Conservation (phyloP, 1,140 invertebrate genomes). For the Zaprionus africanus region DNA sequence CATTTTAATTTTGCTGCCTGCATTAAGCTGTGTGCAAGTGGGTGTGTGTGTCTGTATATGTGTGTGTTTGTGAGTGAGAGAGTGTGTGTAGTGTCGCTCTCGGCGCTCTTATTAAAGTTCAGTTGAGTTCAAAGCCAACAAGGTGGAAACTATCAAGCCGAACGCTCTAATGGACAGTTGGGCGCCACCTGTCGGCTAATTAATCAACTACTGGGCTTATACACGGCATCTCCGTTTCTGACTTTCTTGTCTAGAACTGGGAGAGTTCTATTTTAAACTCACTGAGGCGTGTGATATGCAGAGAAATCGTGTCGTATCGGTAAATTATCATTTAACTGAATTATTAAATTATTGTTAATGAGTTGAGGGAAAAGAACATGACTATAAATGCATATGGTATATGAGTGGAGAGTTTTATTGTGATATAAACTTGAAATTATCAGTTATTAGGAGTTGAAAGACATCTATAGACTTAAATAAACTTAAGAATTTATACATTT, state of each 20-base stretch:
- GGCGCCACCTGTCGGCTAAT: slow-evolving; percentile 68
- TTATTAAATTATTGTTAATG: neutral
- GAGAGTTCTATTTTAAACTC: slow-evolving; percentile 4
- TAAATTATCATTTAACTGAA: neutral
- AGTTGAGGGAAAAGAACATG: neutral
- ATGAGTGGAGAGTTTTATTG: neutral
- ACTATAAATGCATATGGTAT: neutral
- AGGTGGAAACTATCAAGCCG: slow-evolving; percentile 77
- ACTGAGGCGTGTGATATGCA: slow-evolving; percentile 3
- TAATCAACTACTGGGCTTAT: slow-evolving; percentile 55
- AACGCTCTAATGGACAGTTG: slow-evolving; percentile 41
- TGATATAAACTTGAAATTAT: neutral
- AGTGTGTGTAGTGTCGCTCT: slow-evolving; percentile 26
- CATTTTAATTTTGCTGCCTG: slow-evolving; percentile 69
- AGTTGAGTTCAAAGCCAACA: slow-evolving; percentile 80
- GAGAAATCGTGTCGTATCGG: slow-evolving; percentile 8
- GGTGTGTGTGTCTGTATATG: slow-evolving; percentile 14
- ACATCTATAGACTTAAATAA: neutral
- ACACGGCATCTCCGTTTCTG: neutral
- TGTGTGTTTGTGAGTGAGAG: slow-evolving; percentile 8
- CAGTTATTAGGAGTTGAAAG: neutral
- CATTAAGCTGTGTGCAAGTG: slow-evolving; percentile 52
- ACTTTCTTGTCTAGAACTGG: neutral
- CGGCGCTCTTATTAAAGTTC: slow-evolving; percentile 68
- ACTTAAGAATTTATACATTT: neutral